phyloP scores from a whole-genome alignment of 2,113 vertebrate genomes.

The Circaetus gallicus region DNA sequence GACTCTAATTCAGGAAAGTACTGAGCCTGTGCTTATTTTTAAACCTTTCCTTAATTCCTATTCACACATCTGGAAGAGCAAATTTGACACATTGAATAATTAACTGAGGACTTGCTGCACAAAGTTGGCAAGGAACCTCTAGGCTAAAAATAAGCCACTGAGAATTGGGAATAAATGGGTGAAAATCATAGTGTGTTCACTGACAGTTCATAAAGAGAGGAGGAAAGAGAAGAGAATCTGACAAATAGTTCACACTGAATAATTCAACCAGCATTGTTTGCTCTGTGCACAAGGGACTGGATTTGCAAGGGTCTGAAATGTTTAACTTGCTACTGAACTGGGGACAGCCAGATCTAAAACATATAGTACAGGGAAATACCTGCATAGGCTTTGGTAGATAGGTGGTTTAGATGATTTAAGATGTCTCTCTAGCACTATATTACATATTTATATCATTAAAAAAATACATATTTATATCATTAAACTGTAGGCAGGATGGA shows the following conservation, averaged over 20 bases:
- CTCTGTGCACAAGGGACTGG: not conserved
- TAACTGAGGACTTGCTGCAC: not conserved
- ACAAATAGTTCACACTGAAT: not conserved
- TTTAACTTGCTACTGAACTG: not conserved
- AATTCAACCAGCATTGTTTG: not conserved
- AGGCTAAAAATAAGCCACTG: not conserved
- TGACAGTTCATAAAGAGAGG: not conserved
- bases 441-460: not conserved
- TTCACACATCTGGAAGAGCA: conserved; percentile 11
- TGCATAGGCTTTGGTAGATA: not conserved
- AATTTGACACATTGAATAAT: conserved; percentile 10
- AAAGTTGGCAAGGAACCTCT: not conserved
- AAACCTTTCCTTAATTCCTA: not conserved
- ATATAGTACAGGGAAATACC: not conserved
- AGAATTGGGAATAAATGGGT: conserved; percentile 8
- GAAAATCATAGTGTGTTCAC: not conserved
- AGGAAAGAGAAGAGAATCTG: not conserved
- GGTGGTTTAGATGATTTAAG: not conserved
- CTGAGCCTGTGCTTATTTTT: conserved; percentile 15
- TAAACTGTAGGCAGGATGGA: not conserved
- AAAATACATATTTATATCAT: not conserved
- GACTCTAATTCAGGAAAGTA: not conserved
- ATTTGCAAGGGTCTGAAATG: not conserved
- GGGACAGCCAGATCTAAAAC: not conserved
- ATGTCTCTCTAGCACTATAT: not conserved